A percentile compares a stretch with the other conserved stretches of the same genome.
These are phyloP conservation scores for Trogon melanurus DNA, from an alignment of 2,113 vertebrate genomes.

Conservation along the genomic window DNA sequence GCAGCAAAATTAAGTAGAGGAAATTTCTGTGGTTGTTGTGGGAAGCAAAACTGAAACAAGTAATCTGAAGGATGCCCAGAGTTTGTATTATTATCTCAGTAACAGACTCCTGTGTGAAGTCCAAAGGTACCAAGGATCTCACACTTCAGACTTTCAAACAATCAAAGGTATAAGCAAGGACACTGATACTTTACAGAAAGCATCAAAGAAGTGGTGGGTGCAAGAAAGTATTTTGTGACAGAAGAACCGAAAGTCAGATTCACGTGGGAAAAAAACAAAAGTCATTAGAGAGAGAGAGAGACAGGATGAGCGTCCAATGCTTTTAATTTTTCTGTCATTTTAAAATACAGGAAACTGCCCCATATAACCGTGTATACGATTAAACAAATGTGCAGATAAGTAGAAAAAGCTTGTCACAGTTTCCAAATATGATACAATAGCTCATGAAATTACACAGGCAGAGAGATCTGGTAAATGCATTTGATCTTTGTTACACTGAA, in stretches of 20 bases:
- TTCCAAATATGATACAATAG: background rate
- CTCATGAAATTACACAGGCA: background rate
- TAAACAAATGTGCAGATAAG: background rate
- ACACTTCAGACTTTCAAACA: background rate
- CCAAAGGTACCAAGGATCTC: background rate
- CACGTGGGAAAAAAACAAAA: background rate
- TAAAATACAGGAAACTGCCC: background rate
- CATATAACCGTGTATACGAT: background rate
- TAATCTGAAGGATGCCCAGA: background rate
- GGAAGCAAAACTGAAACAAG: background rate
- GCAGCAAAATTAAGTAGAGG: background rate
- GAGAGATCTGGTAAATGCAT: background rate
- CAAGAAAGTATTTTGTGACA: background rate
- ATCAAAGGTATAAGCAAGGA: background rate
- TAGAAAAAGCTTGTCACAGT: background rate
- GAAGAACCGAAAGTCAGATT: background rate
- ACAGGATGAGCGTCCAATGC: background rate
- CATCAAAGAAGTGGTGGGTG: background rate
- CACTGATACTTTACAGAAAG: background rate
- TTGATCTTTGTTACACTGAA: background rate
- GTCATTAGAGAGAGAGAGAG: background rate
- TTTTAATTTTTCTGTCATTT: background rate
- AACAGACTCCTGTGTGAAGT: background rate
- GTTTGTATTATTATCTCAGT: background rate
- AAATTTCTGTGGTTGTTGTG: background rate